Percentiles rank a stretch among this genome's conserved stretches.
Evolutionary conservation across 2,888 invertebrate species (phyloP).

Genomic region (Nephrotoma flavescens): DNA sequence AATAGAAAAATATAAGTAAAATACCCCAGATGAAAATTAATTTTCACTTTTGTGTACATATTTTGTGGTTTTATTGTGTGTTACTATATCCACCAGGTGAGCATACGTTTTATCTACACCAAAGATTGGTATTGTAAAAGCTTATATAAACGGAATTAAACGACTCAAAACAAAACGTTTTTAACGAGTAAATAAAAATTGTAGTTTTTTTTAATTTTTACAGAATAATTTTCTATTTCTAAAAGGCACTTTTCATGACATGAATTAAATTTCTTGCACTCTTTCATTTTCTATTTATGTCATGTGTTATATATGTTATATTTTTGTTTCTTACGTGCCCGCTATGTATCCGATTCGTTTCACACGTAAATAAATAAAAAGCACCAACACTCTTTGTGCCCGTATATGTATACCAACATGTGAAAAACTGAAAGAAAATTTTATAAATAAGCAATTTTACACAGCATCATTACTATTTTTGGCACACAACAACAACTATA

Average conservation of each 20-base stretch:
- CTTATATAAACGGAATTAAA: background rate
- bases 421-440: background rate
- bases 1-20: background rate
- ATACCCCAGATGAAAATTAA: background rate
- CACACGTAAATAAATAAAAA: background rate
- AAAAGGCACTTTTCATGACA: background rate
- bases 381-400: background rate
- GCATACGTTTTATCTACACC: background rate
- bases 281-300: background rate
- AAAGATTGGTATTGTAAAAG: background rate
- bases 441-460: background rate
- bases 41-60: background rate
- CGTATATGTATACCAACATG: background rate
- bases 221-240: background rate
- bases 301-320: background rate
- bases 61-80: background rate
- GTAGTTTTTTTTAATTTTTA: background rate
- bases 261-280: background rate
- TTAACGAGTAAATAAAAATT: background rate
- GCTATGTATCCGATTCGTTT: background rate
- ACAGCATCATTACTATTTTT: background rate
- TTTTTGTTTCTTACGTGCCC: background rate
- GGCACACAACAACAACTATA: background rate
- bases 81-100: background rate
- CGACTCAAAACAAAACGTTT: background rate